Evolutionary conservation across 2,797 vertebrate species (phyloP), one percentile per base, ranked within the genome.

Genomic region (Bucorvus abyssinicus): DNA sequence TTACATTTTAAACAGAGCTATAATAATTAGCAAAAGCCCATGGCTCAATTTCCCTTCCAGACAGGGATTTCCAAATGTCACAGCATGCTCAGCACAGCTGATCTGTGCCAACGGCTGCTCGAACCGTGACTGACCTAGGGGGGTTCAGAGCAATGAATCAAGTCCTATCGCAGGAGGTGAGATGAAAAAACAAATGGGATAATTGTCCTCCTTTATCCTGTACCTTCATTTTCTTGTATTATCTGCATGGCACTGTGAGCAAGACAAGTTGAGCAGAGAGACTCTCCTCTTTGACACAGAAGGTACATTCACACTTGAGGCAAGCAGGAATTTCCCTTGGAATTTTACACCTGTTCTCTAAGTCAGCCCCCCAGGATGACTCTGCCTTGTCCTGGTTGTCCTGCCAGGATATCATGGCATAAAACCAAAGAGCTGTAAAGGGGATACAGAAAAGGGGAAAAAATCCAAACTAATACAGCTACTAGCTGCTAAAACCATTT

Each of bases 51-150:
- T 84, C 75, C 57, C 40, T 94, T 87, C 67, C 88, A 94, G 81
- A 96, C 81, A 94, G 93, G 89, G 79, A 94, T 96, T 94, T 92
- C 94, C 93, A 93, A 95, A 94, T 77, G 79, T 92, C 93, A 86
- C 38, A 77, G 71, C 8, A 60, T 71, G 87, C 84, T 93, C 13
- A 85, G 84, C 81, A 77, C 89, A 92, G 90, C 68, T 70, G 90
- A 92, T 89, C 56, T 74, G 81, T 1, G 6, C 81, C 2, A 2
- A 75, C 0, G 16, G 79, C 69, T 91, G 88, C 73, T 95, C 59
- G 11, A 19, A 87, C 77, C 7, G 10, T 3, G 6, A 44, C 77
- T 71, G 84, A 89, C 56, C 81, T 22, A 16, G 18, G 69, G 79
- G 73, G 20, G 60, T 32, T 38, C 75, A 70, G 34, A 74, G 53